Evolutionary conservation across 2,797 vertebrate species (phyloP), one percentile per base, ranked within the genome.

Genomic region (Morus bassanus): DNA sequence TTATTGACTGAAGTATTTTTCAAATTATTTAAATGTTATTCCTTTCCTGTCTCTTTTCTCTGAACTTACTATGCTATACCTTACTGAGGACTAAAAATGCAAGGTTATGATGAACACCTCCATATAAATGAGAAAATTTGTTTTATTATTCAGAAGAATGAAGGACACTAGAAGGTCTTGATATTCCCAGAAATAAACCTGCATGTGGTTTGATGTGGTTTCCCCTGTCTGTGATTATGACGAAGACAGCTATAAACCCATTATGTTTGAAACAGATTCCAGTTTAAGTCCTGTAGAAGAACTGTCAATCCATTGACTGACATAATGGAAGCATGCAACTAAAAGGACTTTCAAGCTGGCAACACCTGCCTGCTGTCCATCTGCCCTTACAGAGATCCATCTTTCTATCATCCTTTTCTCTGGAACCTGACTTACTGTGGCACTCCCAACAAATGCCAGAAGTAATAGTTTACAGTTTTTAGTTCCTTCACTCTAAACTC

Each of bases 11-110:
- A 30, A 37, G 28, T 63, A 57, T 93, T 95, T 90, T 92, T 82
- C 48, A 77, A 77, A 87, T 92, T 92, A 89, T 91, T 96, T 85
- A 95, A 89, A 95, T 83, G 6, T 80, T 85, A 93, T 93, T 96
- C 57, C 12, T 94, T 85, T 91, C 64, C 30, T 41, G 14, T 74
- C 60, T 68, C 4, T 7, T 69, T 94, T 75, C 74, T 92, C 48
- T 77, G 64, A 91, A 89, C 22, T 94, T 54, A 41, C 17, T 75
- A 30, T 2, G 3, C 21, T 74, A 11, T 30, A 53, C 31, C 9
- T 70, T 77, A 35, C 53, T 25, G 33, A 93, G 53, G n/a, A 89
- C 50, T 78, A 31, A 86, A 88, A 89, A 77, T 31, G 39, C 35
- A 61, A 82, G 30, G 37, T 35, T 87, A 41, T 70, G 50, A 48